Evolutionary conservation across 1,140 invertebrate species (phyloP).

Genomic region (Andricus grossulariae): DNA sequence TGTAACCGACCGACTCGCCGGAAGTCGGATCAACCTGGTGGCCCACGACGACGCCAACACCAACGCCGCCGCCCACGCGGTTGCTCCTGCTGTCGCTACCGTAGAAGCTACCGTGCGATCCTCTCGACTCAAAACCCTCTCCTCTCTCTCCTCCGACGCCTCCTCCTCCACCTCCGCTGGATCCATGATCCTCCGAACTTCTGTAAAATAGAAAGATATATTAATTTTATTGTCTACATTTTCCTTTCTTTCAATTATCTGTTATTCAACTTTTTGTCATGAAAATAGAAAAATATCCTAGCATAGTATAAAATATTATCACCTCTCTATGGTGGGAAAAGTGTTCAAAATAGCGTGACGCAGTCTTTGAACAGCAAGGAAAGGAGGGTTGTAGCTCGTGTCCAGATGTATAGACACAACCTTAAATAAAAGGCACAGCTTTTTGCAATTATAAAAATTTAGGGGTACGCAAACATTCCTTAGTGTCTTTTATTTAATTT

Average conservation of each 20-base stretch:
- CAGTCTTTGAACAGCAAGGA: too few species aligned
- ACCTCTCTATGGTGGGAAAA: too few species aligned
- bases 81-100: slow-evolving; percentile 62
- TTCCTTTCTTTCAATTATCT: slow-evolving; percentile 15
- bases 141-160: slow-evolving; percentile 52
- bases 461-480: too few species aligned
- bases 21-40: slow-evolving; percentile 66
- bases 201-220: slow-evolving; percentile 51
- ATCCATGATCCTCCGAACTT: slow-evolving; percentile 71
- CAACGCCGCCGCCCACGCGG: slow-evolving; percentile 64
- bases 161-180: slow-evolving; percentile 50
- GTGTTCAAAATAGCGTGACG: too few species aligned
- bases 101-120: slow-evolving; percentile 69
- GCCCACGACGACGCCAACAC: slow-evolving; percentile 63
- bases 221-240: background rate
- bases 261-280: background rate
- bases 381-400: too few species aligned
- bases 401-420: too few species aligned
- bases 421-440: too few species aligned
- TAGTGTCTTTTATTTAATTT: too few species aligned
- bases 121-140: slow-evolving; percentile 69
- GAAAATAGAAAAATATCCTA: background rate
- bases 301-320: too few species aligned
- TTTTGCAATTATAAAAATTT: too few species aligned
- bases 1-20: slow-evolving; percentile 66